phyloP scores from a whole-genome alignment of 2,888 invertebrate species.

The Cephus runcator region DNA sequence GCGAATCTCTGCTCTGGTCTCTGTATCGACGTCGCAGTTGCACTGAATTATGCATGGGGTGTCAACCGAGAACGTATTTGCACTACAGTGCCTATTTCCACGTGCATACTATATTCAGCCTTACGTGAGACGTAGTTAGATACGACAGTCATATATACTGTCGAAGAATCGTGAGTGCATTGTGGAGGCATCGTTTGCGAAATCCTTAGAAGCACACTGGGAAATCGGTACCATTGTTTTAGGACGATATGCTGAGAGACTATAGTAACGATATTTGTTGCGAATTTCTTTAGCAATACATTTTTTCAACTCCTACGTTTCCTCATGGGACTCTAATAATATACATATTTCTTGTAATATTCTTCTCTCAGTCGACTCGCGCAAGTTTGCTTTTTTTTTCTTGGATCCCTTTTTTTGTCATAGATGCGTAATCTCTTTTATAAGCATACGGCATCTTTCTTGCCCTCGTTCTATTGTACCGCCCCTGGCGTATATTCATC shows the following conservation, averaged over 20 bases:
- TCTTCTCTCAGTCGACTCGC: not conserved
- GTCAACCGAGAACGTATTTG: conserved; percentile 35
- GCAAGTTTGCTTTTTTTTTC: not conserved
- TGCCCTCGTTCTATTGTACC: not conserved
- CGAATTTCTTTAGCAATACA: not conserved
- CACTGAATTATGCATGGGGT: conserved; percentile 50
- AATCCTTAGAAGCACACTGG: not conserved
- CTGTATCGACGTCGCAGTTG: conserved; percentile 39
- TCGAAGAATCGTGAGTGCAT: not conserved
- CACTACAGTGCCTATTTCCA: conserved; percentile 8
- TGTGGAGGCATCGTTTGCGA: not conserved
- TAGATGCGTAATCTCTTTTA: not conserved
- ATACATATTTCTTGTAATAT: not conserved
- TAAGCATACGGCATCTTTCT: not conserved
- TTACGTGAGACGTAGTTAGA: not conserved
- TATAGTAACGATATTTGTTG: not conserved
- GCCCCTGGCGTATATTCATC: not conserved
- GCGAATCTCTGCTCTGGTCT: conserved; percentile 21
- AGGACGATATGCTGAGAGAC: not conserved
- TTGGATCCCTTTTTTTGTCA: not conserved
- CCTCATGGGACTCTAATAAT: not conserved
- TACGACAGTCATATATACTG: not conserved
- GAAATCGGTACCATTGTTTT: not conserved
- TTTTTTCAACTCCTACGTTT: not conserved
- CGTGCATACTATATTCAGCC: not conserved